A percentile compares a stretch with the other conserved stretches of the same genome.
Evolutionary conservation across 92 coral and sea anemone species (phyloP).

Genomic region (Diadumene lineata): DNA sequence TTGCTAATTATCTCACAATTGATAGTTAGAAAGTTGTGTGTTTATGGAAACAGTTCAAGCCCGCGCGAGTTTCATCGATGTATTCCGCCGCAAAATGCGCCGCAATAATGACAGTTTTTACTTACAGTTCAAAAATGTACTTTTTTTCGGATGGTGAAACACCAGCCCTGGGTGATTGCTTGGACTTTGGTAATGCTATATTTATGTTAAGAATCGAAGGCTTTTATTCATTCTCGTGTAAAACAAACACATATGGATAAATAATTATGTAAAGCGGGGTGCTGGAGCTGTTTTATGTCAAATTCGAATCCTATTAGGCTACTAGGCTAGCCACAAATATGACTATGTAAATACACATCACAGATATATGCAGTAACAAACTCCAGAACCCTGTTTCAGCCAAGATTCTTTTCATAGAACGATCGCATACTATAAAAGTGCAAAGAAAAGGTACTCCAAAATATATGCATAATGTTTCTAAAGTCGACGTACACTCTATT

Average conservation of each 20-base stretch:
- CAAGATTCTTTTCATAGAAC: too few relatives aligned
- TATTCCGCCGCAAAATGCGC: neutral
- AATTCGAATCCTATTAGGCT: conserved; percentile 5
- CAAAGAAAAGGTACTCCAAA: too few relatives aligned
- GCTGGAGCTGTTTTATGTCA: conserved; percentile 7
- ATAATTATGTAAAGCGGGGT: conserved; percentile 1
- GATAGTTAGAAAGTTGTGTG: conserved; percentile 17
- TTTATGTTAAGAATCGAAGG: conserved; percentile 7
- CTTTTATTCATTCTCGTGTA: neutral
- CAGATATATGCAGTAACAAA: neutral
- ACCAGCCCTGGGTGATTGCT: neutral
- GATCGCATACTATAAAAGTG: too few relatives aligned
- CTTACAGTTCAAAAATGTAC: neutral
- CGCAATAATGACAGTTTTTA: too few relatives aligned
- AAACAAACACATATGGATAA: conserved; percentile 19
- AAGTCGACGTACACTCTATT: neutral
- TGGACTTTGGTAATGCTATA: neutral
- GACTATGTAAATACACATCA: neutral
- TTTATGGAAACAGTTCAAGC: conserved; percentile 2
- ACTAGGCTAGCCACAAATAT: neutral
- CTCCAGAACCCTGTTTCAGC: neutral
- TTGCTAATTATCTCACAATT: conserved; percentile 32
- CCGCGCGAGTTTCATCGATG: conserved; percentile 1
- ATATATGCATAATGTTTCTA: too few relatives aligned
- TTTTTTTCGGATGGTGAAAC: too few relatives aligned